Percentiles rank a stretch among this genome's conserved stretches.
These are phyloP conservation scores for Cryptoblepharus egeriae DNA, from an alignment of 2,797 vertebrate species.

Conservation along the genomic window DNA sequence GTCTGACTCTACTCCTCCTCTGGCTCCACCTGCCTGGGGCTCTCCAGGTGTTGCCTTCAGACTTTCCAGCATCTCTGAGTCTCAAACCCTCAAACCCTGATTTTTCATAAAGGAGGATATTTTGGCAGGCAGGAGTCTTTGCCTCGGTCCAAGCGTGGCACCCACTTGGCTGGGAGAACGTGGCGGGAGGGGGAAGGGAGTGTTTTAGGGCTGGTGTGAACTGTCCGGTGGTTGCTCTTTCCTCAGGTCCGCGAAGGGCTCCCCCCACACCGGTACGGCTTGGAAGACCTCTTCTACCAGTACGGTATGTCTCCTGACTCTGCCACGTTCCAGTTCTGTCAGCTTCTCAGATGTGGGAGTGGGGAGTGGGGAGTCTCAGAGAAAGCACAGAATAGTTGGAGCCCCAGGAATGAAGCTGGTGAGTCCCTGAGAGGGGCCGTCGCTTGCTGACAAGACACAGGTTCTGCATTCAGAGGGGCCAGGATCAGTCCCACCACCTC, in stretches of 20 bases:
- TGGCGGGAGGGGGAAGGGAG: not conserved
- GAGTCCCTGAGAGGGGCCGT: too few species aligned
- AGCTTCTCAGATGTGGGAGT: too few species aligned
- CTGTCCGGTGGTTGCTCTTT: not conserved
- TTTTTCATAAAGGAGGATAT: not conserved
- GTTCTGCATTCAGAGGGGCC: too few species aligned
- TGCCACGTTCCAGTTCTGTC: too few species aligned
- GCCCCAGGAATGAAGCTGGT: not conserved
- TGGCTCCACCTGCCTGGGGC: not conserved
- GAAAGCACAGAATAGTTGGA: not conserved
- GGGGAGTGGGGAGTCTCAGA: too few species aligned
- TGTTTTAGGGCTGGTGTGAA: not conserved
- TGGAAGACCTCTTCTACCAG: slow-evolving; percentile 75
- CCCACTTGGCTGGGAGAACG: not conserved
- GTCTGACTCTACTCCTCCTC: too few species aligned
- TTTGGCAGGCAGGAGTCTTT: not conserved
- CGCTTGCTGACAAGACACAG: too few species aligned
- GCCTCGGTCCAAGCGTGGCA: not conserved
- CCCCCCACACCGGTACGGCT: slow-evolving; percentile 41
- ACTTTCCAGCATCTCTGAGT: not conserved
- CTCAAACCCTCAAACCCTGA: not conserved
- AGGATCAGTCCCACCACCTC: too few species aligned
- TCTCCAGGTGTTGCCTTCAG: too few species aligned
- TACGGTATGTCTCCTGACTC: slow-evolving; percentile 50
- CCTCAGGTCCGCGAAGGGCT: slow-evolving; percentile 69